Evolutionary conservation across 2,113 vertebrate genomes (phyloP).

Genomic region (Nesoenas mayeri): DNA sequence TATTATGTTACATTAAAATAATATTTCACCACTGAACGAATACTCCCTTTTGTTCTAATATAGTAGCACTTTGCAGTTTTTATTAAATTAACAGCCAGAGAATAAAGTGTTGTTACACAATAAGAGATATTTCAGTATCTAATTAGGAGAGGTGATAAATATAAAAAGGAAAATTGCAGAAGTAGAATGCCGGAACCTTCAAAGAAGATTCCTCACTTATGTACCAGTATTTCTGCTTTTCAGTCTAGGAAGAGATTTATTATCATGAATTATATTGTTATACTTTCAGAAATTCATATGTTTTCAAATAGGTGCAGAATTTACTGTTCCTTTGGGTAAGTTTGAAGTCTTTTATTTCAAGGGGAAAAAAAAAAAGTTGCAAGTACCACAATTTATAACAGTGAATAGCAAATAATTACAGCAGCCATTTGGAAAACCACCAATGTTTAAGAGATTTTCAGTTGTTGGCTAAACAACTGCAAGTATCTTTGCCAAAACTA

Average conservation of each 20-base stretch:
- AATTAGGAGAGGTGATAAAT: neutral
- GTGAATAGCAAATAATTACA: constrained; percentile 12
- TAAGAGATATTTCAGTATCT: neutral
- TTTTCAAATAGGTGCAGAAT: neutral
- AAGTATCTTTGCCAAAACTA: constrained; percentile 15
- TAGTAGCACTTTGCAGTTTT: neutral
- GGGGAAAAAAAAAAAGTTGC: neutral
- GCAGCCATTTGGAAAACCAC: neutral
- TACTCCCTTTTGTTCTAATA: neutral
- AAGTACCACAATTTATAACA: neutral
- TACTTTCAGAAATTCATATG: neutral
- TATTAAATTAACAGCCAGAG: neutral
- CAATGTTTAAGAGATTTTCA: neutral
- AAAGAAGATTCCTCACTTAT: neutral
- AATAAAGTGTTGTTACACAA: neutral
- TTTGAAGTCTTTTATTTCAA: neutral
- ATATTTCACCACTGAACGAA: neutral
- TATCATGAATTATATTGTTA: neutral
- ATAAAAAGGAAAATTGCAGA: neutral
- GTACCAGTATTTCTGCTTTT: neutral
- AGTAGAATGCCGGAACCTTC: neutral
- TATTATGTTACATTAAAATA: neutral
- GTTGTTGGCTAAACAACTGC: constrained; percentile 29
- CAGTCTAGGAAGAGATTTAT: neutral
- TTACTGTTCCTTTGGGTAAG: neutral